Evolutionary conservation across 2,113 vertebrate species (phyloP).

Genomic region (Gavialis gangeticus): DNA sequence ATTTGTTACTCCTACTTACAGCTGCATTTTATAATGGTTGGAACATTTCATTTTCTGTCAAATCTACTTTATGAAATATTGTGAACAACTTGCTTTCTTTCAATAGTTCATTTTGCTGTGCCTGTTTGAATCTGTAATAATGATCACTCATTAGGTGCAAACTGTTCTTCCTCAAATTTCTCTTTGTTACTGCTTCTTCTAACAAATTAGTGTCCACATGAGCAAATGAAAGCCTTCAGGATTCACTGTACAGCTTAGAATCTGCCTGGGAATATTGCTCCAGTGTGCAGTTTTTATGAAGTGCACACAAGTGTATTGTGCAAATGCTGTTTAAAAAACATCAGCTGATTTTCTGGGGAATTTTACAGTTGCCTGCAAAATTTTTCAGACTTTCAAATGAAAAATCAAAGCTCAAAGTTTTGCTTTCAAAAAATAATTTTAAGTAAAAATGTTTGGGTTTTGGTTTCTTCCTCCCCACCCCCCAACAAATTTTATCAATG

Average conservation of each 20-base stretch:
- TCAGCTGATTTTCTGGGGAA: neutral
- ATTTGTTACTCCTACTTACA: slow-evolving; percentile 54
- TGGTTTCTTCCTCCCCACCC: neutral
- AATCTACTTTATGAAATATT: slow-evolving; percentile 40
- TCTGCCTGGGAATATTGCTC: neutral
- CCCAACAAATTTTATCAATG: neutral
- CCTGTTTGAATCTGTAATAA: slow-evolving; percentile 28
- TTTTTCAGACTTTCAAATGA: neutral
- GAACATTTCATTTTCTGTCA: slow-evolving; percentile 25
- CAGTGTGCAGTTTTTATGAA: neutral
- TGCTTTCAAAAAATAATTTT: neutral
- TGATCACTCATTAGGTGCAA: slow-evolving; percentile 25
- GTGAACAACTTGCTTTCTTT: neutral
- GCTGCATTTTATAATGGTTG: slow-evolving; percentile 35
- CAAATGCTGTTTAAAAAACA: neutral
- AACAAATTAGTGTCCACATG: neutral
- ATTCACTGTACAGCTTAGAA: neutral
- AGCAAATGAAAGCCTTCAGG: neutral
- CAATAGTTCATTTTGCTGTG: slow-evolving; percentile 24
- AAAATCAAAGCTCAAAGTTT: neutral
- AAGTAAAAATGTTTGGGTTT: neutral
- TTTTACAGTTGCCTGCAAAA: neutral
- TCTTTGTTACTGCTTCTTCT: neutral
- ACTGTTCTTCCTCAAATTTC: neutral
- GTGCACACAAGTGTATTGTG: neutral